A percentile compares a stretch with the other conserved stretches of the same genome.
Evolutionary conservation across 2,797 vertebrate species (phyloP).

Genomic region (Poeciliopsis turneri): DNA sequence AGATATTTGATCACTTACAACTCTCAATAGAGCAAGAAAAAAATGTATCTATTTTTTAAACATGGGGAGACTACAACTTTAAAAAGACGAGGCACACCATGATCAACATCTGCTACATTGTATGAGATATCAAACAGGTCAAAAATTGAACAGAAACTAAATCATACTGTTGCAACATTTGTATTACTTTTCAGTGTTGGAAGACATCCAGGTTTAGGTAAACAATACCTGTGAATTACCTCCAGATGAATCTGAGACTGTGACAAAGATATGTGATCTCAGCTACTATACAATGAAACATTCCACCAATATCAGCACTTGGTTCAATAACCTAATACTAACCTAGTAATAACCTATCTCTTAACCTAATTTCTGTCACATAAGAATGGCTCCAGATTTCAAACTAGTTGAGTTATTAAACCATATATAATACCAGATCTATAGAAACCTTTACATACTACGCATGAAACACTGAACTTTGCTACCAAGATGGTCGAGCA

Average conservation of each 20-base stretch:
- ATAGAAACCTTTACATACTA: too few species aligned
- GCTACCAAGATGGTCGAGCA: too few species aligned
- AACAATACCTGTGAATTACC: background rate
- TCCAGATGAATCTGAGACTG: background rate
- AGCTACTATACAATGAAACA: background rate
- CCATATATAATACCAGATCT: background rate
- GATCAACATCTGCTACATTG: background rate
- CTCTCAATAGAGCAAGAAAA: background rate
- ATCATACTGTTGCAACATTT: background rate
- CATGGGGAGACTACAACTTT: background rate
- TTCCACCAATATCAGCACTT: background rate
- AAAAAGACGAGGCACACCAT: background rate
- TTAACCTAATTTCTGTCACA: background rate
- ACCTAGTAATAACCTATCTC: background rate
- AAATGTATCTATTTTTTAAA: background rate
- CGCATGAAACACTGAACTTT: too few species aligned
- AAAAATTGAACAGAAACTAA: background rate
- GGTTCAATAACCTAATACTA: background rate
- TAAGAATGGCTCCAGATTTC: background rate
- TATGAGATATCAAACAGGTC: background rate
- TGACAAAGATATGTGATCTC: background rate
- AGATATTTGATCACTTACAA: background rate
- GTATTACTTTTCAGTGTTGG: background rate
- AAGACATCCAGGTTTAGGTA: background rate
- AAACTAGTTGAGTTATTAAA: background rate